phyloP scores from a whole-genome alignment of 2,113 vertebrate genomes.

The Phasianus colchicus region DNA sequence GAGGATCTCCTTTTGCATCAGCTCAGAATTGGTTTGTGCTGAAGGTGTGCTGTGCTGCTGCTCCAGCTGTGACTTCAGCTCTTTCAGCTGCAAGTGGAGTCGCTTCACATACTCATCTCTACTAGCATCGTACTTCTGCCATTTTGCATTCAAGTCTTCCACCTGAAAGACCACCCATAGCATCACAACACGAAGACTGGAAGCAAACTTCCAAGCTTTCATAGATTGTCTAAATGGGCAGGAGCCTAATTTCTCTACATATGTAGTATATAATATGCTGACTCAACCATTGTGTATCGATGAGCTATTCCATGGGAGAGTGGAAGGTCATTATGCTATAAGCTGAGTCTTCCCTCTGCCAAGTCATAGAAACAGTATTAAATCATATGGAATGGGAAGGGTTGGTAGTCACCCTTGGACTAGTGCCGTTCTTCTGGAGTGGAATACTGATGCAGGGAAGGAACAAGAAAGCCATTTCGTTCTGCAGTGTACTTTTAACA shows the following conservation, averaged over 20 bases:
- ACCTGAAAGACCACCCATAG: conserved; percentile 78
- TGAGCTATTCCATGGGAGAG: background rate
- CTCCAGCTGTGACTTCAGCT: conserved; percentile 45
- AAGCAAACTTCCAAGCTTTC: background rate
- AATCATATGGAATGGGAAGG: background rate
- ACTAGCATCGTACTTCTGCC: conserved; percentile 93
- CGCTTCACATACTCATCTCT: conserved; percentile 89
- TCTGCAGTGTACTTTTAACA: background rate
- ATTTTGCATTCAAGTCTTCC: conserved; percentile 90
- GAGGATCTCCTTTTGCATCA: conserved; percentile 87
- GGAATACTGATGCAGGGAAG: background rate
- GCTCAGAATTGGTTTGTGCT: conserved; percentile 36
- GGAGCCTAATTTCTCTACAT: background rate
- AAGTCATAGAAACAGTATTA: background rate
- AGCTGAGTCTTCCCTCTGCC: background rate
- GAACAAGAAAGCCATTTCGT: background rate
- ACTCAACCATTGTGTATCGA: rapidly evolving
- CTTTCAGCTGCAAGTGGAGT: conserved; percentile 84
- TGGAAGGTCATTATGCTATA: background rate
- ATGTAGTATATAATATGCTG: background rate
- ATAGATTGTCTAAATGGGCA: background rate
- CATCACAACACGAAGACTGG: background rate
- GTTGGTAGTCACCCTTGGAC: background rate
- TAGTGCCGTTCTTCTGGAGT: background rate
- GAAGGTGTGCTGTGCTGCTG: background rate